Evolutionary conservation across 2,113 vertebrate genomes (phyloP).

Genomic region (Alethe diademata): DNA sequence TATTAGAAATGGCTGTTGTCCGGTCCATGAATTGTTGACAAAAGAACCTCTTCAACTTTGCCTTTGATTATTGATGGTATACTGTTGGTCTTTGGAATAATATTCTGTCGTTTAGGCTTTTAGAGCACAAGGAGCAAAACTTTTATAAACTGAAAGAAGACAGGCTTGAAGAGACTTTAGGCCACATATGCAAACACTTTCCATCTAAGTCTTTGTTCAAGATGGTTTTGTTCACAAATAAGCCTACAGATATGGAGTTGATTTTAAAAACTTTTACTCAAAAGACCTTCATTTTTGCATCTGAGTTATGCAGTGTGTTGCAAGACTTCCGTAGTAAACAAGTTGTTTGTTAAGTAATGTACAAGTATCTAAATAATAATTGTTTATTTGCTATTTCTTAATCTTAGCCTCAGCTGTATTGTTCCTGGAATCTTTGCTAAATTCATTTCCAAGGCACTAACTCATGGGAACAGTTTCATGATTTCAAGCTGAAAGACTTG

Average conservation of each 20-base stretch:
- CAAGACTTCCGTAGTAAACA: neutral
- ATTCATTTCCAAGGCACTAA: neutral
- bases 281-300: neutral
- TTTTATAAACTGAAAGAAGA: neutral
- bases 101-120: neutral
- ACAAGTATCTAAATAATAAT: neutral
- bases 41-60: constrained; percentile 5
- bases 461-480: neutral
- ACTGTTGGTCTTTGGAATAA: neutral
- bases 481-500: neutral
- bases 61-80: neutral
- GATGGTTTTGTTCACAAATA: neutral
- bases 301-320: neutral
- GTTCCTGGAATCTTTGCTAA: constrained; percentile 2
- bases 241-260: neutral
- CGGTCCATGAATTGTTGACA: neutral
- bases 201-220: neutral
- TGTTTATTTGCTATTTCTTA: neutral
- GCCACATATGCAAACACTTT: neutral
- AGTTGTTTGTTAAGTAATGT: neutral
- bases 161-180: neutral
- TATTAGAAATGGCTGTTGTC: constrained; percentile 20
- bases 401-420: neutral
- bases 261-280: neutral
- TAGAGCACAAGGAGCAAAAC: neutral